phyloP scores from a whole-genome alignment of 2,888 invertebrate species.

The Polyploca ridens region DNA sequence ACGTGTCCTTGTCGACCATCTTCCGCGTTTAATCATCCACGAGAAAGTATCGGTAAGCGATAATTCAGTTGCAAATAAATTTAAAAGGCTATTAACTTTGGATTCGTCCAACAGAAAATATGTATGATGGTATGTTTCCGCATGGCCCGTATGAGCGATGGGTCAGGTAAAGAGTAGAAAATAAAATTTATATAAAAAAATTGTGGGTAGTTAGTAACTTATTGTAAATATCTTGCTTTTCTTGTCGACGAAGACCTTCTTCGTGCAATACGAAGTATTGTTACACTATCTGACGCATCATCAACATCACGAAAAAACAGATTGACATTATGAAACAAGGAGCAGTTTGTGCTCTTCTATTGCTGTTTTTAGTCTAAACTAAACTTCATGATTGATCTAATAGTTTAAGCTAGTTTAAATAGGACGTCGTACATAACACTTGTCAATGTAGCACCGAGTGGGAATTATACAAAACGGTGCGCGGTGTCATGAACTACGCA shows the following conservation, averaged over 20 bases:
- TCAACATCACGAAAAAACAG: too few species aligned
- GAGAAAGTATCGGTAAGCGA: constrained; percentile 45
- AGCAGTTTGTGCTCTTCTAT: background rate
- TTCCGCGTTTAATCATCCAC: constrained; percentile 45
- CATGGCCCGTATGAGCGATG: constrained; percentile 15
- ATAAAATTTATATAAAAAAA: background rate
- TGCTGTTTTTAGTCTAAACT: background rate
- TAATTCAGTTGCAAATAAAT: constrained; percentile 30
- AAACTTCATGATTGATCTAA: background rate
- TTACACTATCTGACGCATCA: too few species aligned
- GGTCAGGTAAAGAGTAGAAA: background rate
- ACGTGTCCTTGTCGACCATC: constrained; percentile 44
- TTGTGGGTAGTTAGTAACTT: background rate
- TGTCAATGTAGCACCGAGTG: constrained; percentile 37
- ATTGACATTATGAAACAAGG: background rate
- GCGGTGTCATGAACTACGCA: constrained; percentile 35
- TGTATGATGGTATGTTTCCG: constrained; percentile 30
- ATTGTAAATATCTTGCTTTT: background rate
- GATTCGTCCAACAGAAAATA: constrained; percentile 1
- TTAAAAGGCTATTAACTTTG: constrained; percentile 33
- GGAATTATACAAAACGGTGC: constrained; percentile 29
- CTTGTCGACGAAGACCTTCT: too few species aligned
- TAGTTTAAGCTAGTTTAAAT: constrained; percentile 25
- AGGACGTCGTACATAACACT: constrained; percentile 46
- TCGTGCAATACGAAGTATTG: too few species aligned